Evolutionary conservation across 1,140 invertebrate genomes (phyloP).

Genomic region (Megalonaias nervosa): DNA sequence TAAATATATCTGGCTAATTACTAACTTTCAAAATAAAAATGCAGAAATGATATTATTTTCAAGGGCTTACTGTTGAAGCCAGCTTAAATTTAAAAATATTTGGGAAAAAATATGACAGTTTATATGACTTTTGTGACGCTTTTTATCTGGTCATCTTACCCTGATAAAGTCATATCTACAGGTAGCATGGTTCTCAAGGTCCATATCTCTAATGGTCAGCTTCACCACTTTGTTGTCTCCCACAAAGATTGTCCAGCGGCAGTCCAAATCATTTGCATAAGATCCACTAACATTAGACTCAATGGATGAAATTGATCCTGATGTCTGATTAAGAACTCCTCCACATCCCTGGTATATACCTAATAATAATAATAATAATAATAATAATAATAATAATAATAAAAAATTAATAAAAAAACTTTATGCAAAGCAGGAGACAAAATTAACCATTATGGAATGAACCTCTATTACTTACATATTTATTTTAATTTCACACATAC

Average conservation of each 20-base stretch:
- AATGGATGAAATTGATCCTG: conserved; percentile 69
- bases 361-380: conserved; percentile 49
- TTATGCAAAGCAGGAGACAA: no score
- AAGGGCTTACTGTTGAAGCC: no score
- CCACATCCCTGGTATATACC: conserved; percentile 78
- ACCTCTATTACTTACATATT: no score
- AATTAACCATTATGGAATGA: no score
- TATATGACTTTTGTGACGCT: background rate
- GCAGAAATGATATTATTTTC: no score
- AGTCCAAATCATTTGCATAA: conserved; percentile 79
- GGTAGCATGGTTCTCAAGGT: conserved; percentile 57
- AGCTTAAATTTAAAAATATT: background rate
- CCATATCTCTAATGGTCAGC: conserved; percentile 76
- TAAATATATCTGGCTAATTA: no score
- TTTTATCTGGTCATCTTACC: conserved; percentile 23
- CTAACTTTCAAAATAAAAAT: no score
- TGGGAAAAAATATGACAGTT: conserved; percentile 7
- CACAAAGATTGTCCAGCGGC: conserved; percentile 74
- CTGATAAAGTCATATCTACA: conserved; percentile 70
- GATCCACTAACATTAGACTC: conserved; percentile 73
- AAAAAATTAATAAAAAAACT: no score
- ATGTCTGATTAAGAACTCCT: conserved; percentile 73
- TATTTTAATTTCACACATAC: no score
- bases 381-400: background rate
- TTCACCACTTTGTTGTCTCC: conserved; percentile 79